phyloP scores from a whole-genome alignment of 2,113 vertebrate species.

The Sinosuthora webbiana region DNA sequence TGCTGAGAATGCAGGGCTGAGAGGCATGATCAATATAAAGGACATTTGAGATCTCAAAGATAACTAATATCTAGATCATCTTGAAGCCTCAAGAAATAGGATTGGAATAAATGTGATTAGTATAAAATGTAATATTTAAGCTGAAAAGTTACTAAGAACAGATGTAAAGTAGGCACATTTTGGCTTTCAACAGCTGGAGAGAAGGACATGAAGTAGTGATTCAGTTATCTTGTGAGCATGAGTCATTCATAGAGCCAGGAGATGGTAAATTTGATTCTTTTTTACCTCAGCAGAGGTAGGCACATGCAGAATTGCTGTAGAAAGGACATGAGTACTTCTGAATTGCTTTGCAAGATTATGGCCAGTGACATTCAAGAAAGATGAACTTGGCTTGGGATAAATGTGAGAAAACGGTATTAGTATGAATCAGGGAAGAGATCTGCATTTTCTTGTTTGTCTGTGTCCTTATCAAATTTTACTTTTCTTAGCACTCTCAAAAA shows the following conservation, averaged over 20 bases:
- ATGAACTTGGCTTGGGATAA: background rate
- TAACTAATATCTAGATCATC: background rate
- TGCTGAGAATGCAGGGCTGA: background rate
- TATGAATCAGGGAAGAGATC: background rate
- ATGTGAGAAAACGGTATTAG: background rate
- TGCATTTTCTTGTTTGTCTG: background rate
- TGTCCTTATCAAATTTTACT: background rate
- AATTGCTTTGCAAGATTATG: background rate
- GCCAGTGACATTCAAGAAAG: background rate
- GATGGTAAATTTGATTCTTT: background rate
- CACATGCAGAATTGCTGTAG: background rate
- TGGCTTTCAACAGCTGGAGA: constrained; percentile 36
- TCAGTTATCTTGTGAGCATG: constrained; percentile 42
- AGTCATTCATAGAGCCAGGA: background rate
- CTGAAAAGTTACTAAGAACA: background rate
- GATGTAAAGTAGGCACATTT: background rate
- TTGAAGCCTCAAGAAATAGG: background rate
- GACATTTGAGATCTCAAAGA: background rate
- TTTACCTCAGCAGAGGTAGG: constrained; percentile 6
- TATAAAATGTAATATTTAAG: background rate
- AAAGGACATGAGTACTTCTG: background rate
- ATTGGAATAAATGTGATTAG: background rate
- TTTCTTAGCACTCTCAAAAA: background rate
- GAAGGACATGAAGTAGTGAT: constrained; percentile 10
- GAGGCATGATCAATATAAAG: background rate